Conservation (phyloP, 2,888 invertebrate genomes). For the Nebria salina region DNA sequence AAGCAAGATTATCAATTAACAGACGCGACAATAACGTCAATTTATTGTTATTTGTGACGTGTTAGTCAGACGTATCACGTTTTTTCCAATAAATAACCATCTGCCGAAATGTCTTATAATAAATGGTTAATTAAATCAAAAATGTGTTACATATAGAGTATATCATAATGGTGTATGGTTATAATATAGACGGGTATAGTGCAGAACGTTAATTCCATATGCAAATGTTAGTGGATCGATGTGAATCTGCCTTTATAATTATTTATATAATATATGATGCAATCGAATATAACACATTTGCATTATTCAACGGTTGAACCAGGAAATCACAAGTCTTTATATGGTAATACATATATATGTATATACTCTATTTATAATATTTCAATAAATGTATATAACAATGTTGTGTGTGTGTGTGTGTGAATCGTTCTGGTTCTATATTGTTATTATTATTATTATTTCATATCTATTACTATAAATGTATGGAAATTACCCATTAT, state of each 20-base stretch:
- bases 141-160: background rate
- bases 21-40: background rate
- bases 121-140: too few species aligned
- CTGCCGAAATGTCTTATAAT: too few species aligned
- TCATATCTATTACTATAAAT: background rate
- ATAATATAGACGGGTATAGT: background rate
- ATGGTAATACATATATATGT: conserved; percentile 31
- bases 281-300: conserved; percentile 40
- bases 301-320: conserved; percentile 43
- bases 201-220: conserved; percentile 42
- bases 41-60: conserved; percentile 27
- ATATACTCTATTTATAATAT: background rate
- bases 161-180: conserved; percentile 7
- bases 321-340: conserved; percentile 46
- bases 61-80: background rate
- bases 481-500: background rate
- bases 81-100: too few species aligned
- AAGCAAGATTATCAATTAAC: conserved; percentile 55
- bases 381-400: background rate
- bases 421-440: background rate
- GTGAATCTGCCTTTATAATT: conserved; percentile 47
- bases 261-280: conserved; percentile 47
- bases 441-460: background rate
- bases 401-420: background rate
- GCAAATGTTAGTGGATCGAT: conserved; percentile 40